phyloP scores from a whole-genome alignment of 1,140 invertebrate genomes.

The Drosophila auraria region DNA sequence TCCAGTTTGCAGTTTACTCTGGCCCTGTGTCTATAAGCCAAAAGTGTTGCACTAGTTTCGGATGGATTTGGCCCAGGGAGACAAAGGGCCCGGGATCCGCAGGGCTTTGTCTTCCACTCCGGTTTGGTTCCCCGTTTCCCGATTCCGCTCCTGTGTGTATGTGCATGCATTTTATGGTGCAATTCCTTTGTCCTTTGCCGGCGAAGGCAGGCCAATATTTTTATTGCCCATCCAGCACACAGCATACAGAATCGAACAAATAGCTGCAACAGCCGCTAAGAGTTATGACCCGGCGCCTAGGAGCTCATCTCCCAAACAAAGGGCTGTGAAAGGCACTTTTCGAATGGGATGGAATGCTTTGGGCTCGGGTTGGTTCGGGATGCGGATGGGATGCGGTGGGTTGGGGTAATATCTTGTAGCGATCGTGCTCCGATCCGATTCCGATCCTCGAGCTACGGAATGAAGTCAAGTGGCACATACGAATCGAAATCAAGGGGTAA shows the following conservation, averaged over 20 bases:
- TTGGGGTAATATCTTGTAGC: constrained; percentile 35
- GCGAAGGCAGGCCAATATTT: constrained; percentile 82
- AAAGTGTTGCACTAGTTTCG: constrained; percentile 83
- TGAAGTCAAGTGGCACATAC: constrained; percentile 46
- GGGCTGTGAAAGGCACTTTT: constrained; percentile 74
- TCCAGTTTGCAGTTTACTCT: constrained; percentile 34
- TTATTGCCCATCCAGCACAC: constrained; percentile 58
- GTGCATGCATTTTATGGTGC: constrained; percentile 76
- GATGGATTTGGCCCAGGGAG: constrained; percentile 40
- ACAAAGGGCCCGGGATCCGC: constrained; percentile 62
- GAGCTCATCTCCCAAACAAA: constrained; percentile 43
- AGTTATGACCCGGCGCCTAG: constrained; percentile 82
- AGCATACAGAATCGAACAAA: constrained; percentile 68
- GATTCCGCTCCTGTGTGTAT: constrained; percentile 36
- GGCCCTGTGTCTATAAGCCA: constrained; percentile 75
- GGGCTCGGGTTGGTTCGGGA: not conserved
- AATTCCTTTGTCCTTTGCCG: constrained; percentile 73
- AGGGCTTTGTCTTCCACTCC: constrained; percentile 57
- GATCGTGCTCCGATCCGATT: constrained; percentile 38
- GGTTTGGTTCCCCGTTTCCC: constrained; percentile 36
- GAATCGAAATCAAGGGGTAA: constrained; percentile 45
- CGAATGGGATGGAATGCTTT: constrained; percentile 21
- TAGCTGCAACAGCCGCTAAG: constrained; percentile 65
- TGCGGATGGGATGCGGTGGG: not conserved
- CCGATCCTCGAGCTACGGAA: constrained; percentile 9